Conservation (phyloP, 2,888 invertebrate genomes). For the Smittia sp. region DNA sequence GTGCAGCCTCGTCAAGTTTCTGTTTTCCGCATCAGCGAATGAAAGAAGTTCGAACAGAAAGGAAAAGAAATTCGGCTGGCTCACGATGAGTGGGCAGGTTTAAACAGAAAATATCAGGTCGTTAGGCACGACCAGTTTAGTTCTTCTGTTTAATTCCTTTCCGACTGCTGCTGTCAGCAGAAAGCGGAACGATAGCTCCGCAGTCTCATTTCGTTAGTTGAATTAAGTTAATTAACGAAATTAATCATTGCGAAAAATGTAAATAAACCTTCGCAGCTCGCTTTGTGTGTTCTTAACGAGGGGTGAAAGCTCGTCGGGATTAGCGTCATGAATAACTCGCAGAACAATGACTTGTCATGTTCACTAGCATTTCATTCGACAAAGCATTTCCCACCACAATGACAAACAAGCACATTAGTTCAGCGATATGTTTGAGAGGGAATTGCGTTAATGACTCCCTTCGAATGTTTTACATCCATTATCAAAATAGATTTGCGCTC, state of each 20-base stretch:
- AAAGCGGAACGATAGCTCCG: neutral
- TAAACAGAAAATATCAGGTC: too few species aligned
- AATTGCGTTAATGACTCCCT: neutral
- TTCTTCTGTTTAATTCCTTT: neutral
- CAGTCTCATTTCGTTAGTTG: constrained; percentile 22
- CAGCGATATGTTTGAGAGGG: neutral
- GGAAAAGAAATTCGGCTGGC: too few species aligned
- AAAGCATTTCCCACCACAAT: neutral
- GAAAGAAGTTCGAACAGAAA: too few species aligned
- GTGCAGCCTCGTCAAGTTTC: too few species aligned
- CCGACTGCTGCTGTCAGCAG: neutral
- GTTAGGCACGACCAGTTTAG: too few species aligned
- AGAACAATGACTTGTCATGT: constrained; percentile 7
- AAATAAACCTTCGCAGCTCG: neutral
- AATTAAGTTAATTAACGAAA: constrained; percentile 33
- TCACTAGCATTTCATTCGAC: neutral
- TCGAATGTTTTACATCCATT: neutral
- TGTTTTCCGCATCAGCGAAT: too few species aligned
- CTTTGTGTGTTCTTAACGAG: neutral
- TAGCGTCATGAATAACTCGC: constrained; percentile 1
- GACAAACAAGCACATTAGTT: neutral
- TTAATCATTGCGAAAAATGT: constrained; percentile 21
- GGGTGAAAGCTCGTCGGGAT: neutral
- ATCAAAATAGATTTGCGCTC: neutral
- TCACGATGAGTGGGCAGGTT: too few species aligned